Evolutionary conservation across 2,888 invertebrate species (phyloP), one percentile per base, ranked within the genome.

Genomic region (Diarsia rubi): DNA sequence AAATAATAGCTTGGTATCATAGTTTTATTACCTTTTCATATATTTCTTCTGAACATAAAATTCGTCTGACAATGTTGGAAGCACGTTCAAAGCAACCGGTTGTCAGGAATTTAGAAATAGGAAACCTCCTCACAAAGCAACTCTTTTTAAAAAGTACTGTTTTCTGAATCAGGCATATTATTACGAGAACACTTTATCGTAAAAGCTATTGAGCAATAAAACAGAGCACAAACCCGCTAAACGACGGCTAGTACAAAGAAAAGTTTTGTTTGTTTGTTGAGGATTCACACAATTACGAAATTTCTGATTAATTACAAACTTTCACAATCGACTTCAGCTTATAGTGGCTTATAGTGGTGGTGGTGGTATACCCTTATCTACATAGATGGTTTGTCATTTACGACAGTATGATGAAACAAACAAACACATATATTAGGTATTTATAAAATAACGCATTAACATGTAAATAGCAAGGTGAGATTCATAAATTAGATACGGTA

Each of bases 251-350:
- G 37, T 69, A 62, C 73, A 66, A 73, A 66, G 74, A 24, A 83
- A 80, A 80, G 52, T 74, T 80, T 83, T 74, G 57, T 69, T 80
- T 80, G 65, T 80, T 83, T 73, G 73, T 72, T 37, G 31, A 65
- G 68, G 62, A 74, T 73, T 83, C 42, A 68, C 52, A 63, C 42
- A 83, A 73, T 69, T 52, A 65, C 19, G 42, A 69, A 80, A 62
- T 81, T 67, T 59, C 62, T 47, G 81, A 80, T 83, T 74, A 74
- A 69, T 74, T 80, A 62, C 31, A 66, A 83, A 74, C 75, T 83
- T 83, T 73, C 65, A 73, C 69, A 73, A 80, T 80, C 65, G 42
- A 66, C 12, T 68, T 31, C 54, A 69, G 69, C 24, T 66, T 59
- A 66, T 42, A 71, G 42, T 82, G 21, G 19, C 16, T 49, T n/a